Percentiles rank a stretch among this genome's conserved stretches.
phyloP scores from a whole-genome alignment of 2,888 invertebrate species.

The Hydraecia micacea region DNA sequence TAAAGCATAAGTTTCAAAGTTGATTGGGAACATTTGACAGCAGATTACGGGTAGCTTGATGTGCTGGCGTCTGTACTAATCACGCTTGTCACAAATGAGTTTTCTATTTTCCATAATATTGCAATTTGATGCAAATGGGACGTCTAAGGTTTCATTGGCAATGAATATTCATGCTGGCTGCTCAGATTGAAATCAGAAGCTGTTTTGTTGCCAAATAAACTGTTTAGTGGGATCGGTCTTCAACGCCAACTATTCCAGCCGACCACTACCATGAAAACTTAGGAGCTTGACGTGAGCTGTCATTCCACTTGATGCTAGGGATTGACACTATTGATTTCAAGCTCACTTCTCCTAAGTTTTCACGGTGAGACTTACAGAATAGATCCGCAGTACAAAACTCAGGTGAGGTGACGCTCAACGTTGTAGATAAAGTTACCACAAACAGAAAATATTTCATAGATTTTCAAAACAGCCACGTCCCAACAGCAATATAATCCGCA shows the following conservation, averaged over 20 bases:
- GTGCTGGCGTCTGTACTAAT: not conserved
- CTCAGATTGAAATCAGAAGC: not conserved
- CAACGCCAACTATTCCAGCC: not conserved
- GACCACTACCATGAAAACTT: not conserved
- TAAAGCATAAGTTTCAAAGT: too few species aligned
- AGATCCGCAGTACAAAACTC: not conserved
- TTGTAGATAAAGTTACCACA: not conserved
- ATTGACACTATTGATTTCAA: too few species aligned
- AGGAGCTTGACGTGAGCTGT: not conserved
- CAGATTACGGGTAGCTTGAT: too few species aligned
- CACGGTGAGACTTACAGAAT: not conserved
- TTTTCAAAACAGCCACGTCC: slow-evolving; percentile 23
- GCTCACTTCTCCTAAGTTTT: not conserved
- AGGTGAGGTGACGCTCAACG: not conserved
- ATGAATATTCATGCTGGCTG: slow-evolving; percentile 16
- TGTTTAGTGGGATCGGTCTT: not conserved
- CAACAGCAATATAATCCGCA: slow-evolving; percentile 48
- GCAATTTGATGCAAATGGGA: slow-evolving; percentile 13
- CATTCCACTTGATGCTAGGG: not conserved
- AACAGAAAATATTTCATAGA: not conserved
- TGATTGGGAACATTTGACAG: too few species aligned
- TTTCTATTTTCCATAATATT: slow-evolving; percentile 4
- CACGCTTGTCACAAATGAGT: slow-evolving; percentile 26
- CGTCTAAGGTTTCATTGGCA: slow-evolving; percentile 6
- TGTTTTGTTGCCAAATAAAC: slow-evolving; percentile 19